A percentile compares a stretch with the other conserved stretches of the same genome.
Evolutionary conservation across 2,888 invertebrate species (phyloP).

Genomic region (Amblyjoppa fuscipennis): DNA sequence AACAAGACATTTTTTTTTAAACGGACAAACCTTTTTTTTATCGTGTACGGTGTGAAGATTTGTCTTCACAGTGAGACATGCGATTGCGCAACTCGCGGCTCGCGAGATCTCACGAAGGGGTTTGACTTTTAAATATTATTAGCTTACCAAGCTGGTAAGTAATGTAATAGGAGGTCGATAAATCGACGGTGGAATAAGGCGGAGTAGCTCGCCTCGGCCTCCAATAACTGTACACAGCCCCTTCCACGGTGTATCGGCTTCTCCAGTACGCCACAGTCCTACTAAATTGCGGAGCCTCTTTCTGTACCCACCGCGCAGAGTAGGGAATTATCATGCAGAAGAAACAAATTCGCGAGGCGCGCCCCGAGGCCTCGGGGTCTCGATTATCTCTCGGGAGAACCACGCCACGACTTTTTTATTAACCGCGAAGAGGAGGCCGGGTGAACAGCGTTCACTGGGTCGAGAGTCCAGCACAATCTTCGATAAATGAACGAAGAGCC

Average conservation of each 20-base stretch:
- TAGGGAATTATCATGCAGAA: not conserved
- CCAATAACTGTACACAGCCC: conserved; percentile 78
- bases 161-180: conserved; percentile 22
- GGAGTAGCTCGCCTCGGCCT: conserved; percentile 73
- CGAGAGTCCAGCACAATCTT: conserved; percentile 39
- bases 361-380: not conserved
- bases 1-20: no score
- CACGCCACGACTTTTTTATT: not conserved
- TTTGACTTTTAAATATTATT: conserved; percentile 13
- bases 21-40: no score
- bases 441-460: conserved; percentile 31
- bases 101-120: not conserved
- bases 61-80: not conserved
- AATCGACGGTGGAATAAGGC: not conserved
- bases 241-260: conserved; percentile 63
- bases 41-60: not conserved
- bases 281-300: conserved; percentile 6
- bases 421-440: not conserved
- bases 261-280: not conserved
- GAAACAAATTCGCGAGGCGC: conserved; percentile 12
- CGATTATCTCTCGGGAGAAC: not conserved
- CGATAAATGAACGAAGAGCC: not conserved
- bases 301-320: not conserved
- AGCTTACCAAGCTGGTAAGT: not conserved
- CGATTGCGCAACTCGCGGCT: not conserved